phyloP scores from a whole-genome alignment of 1,140 invertebrate genomes.

The Berghia stephanieae region DNA sequence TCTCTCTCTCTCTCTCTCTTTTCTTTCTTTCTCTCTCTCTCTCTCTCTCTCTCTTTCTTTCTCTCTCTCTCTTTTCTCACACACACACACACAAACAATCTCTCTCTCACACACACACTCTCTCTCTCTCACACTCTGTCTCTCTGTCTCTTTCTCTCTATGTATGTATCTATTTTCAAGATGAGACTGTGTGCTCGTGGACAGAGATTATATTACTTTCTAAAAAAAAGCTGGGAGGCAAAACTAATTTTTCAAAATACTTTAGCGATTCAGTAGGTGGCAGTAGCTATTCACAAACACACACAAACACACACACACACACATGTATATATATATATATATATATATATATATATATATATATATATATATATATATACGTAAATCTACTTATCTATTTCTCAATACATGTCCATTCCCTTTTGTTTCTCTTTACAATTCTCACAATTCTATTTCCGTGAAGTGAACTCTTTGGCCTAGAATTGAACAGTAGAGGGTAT shows the following conservation, averaged over 20 bases:
- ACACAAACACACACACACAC: not conserved
- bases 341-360: no score
- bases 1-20: not conserved
- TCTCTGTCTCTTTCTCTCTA: not conserved
- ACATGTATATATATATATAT: not conserved
- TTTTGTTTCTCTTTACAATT: no score
- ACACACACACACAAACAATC: not conserved
- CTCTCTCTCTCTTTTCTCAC: not conserved
- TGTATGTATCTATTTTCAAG: not conserved
- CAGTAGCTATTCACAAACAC: not conserved
- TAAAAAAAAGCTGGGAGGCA: not conserved
- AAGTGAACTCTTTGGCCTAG: no score
- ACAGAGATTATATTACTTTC: no score
- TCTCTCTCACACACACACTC: not conserved
- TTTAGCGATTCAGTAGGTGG: not conserved
- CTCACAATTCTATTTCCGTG: no score
- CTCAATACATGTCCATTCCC: no score
- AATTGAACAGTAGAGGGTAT: no score
- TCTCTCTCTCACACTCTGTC: not conserved
- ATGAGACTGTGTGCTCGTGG: not conserved
- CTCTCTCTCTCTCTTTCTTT: constrained; percentile 15
- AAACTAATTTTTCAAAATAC: not conserved
- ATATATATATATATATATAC: no score
- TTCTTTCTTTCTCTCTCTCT: not conserved
- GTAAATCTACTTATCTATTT: no score